Conservation (phyloP, 2,797 vertebrate genomes). For the Eurystomus glaucurus region DNA sequence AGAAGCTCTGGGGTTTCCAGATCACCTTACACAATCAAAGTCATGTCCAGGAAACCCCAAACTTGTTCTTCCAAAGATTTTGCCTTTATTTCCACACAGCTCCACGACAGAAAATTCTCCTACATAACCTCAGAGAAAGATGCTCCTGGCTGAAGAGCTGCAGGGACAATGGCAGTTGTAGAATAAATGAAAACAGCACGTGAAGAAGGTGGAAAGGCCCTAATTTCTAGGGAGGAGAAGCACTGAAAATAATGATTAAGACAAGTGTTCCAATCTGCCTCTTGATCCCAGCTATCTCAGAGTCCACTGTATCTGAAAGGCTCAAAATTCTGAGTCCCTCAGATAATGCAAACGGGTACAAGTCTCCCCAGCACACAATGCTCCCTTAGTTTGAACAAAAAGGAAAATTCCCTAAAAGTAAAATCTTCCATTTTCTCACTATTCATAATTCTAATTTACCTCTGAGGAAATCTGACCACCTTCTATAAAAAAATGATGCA, state of each 20-base stretch:
- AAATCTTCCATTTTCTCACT: neutral
- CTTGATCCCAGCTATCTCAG: neutral
- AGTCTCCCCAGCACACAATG: neutral
- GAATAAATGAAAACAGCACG: neutral
- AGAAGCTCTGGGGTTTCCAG: slow-evolving; percentile 57
- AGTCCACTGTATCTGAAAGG: neutral
- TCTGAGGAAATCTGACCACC: neutral
- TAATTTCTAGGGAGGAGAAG: neutral
- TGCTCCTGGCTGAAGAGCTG: neutral
- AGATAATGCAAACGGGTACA: neutral
- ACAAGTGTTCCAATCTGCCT: neutral
- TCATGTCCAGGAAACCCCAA: slow-evolving; percentile 75
- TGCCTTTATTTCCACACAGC: slow-evolving; percentile 66
- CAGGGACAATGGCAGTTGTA: neutral
- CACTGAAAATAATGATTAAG: neutral
- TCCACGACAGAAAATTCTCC: neutral
- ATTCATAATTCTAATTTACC: neutral
- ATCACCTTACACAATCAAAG: slow-evolving; percentile 37
- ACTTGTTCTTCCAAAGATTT: slow-evolving; percentile 24
- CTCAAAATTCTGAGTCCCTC: neutral
- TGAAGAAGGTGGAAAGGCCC: neutral
- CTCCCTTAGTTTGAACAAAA: neutral
- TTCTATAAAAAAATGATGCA: neutral
- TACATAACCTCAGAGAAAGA: neutral
- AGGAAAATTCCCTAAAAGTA: neutral